phyloP scores from a whole-genome alignment of 2,888 invertebrate species.

The Ormyrus labotus region DNA sequence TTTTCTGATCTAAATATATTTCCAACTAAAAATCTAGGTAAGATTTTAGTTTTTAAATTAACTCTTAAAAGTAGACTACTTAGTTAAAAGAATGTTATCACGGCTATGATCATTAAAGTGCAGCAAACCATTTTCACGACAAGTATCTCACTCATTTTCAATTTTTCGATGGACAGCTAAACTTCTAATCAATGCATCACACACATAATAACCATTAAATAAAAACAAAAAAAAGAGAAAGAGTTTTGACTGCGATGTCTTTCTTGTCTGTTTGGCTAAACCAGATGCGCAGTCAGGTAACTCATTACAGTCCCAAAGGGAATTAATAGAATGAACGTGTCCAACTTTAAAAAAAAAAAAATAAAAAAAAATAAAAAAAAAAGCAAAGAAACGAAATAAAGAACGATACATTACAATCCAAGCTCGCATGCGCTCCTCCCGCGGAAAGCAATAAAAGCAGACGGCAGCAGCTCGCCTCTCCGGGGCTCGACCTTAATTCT shows the following conservation, averaged over 20 bases:
- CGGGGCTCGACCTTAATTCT: conserved; percentile 5
- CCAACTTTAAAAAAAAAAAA: conserved; percentile 28
- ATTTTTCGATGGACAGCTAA: conserved; percentile 16
- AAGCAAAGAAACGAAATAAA: conserved; percentile 46
- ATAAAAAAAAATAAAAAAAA: conserved; percentile 32
- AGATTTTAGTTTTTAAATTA: no score
- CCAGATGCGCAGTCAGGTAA: conserved; percentile 76
- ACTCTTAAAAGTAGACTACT: no score
- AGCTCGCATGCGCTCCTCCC: conserved; percentile 11
- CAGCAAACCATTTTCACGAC: no score
- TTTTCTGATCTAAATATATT: no score
- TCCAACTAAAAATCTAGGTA: no score
- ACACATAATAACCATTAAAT: conserved; percentile 19
- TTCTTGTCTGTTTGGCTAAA: conserved; percentile 73
- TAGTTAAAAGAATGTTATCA: no score
- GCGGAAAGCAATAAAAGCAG: neutral
- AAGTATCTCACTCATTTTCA: neutral
- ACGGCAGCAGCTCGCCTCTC: neutral
- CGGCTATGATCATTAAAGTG: no score
- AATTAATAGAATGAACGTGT: conserved; percentile 50
- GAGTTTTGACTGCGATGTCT: conserved; percentile 67
- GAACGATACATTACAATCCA: conserved; percentile 51
- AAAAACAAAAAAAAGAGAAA: conserved; percentile 45
- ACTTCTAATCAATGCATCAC: conserved; percentile 16
- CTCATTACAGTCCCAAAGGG: conserved; percentile 57